Base-by-base conservation (phyloP, 2,113 vertebrate species). In the Setophaga kirtlandii region DNA sequence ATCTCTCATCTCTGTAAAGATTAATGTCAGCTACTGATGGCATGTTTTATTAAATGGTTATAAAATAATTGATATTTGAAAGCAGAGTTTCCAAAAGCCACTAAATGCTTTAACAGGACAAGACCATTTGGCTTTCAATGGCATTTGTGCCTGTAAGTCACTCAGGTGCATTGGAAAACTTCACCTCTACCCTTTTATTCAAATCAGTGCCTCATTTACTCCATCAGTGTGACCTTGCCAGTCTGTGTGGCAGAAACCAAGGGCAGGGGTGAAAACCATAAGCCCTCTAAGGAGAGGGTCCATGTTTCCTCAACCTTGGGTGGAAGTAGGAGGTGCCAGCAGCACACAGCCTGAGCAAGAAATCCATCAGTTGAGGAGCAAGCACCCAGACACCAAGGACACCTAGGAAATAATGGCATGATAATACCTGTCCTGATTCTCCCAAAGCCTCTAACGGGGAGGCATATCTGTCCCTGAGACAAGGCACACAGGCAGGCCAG, bases 131-230 rank as follows among this genome's bases (percentile, higher is more conserved):
- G 59, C 74, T 95, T 96, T 81, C 78, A 95, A 46, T 55, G 49
- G 41, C 74, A 64, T 91, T 90, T 93, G 33, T 53, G 50, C 67
- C 78, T 60, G n/a, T 30, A n/a, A 85, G 86, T 84, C 86, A 85
- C 55, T 60, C 80, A 92, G 91, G 73, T 96, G 69, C 90, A 84
- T 10, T 17, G 50, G 41, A 93, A 95, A 96, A 83, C 46, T 73
- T 85, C 91, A 85, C 92, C 92, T 91, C 62, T 91, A 82, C 63
- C 83, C 68, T 59, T 60, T 85, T 93, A 94, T 94, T 95, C 69
- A 94, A 96, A 96, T 93, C 76, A 89, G 46, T 39, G 49, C 86
- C 83, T 93, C 80, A 79, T 94, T 87, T 94, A 91, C 60, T 85
- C 56, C 69, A 55, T 41, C 74, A 81, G 60, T 39, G 5, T 49